These are phyloP conservation scores for Anarhynchus alexandrinus DNA, from an alignment of 2,113 vertebrate genomes.

Conservation along the genomic window DNA sequence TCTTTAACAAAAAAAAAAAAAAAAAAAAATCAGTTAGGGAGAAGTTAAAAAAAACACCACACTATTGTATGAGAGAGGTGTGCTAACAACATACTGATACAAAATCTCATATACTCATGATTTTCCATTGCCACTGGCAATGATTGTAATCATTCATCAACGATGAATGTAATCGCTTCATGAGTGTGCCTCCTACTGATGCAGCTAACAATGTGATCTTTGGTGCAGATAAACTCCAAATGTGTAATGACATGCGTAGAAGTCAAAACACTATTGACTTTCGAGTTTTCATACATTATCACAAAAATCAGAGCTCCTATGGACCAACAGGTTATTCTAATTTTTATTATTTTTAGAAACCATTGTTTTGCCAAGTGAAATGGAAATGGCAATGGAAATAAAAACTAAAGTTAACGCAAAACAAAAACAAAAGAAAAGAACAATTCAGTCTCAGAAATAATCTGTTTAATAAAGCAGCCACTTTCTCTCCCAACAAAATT, in stretches of 20 bases:
- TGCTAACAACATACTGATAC: not conserved
- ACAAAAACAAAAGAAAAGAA: not conserved
- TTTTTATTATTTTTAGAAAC: not conserved
- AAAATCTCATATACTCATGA: not conserved
- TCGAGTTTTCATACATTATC: not conserved
- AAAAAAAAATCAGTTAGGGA: not conserved
- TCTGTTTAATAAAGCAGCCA: not conserved
- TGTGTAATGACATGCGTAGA: accelerated
- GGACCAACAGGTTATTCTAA: accelerated
- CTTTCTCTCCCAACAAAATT: not conserved
- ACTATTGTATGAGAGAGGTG: not conserved
- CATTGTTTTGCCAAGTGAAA: not conserved
- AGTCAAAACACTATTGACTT: not conserved
- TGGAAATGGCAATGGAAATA: not conserved
- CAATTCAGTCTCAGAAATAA: not conserved
- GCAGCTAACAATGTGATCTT: not conserved
- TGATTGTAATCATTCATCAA: not conserved
- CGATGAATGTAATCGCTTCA: not conserved
- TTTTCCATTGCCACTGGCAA: not conserved
- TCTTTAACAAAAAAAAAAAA: not conserved
- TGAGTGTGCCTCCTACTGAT: not conserved
- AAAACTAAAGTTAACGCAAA: not conserved
- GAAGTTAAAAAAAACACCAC: not conserved
- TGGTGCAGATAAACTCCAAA: not conserved
- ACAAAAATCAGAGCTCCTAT: not conserved